Evolutionary conservation across 2,888 invertebrate species (phyloP).

Genomic region (Nomada fucata): DNA sequence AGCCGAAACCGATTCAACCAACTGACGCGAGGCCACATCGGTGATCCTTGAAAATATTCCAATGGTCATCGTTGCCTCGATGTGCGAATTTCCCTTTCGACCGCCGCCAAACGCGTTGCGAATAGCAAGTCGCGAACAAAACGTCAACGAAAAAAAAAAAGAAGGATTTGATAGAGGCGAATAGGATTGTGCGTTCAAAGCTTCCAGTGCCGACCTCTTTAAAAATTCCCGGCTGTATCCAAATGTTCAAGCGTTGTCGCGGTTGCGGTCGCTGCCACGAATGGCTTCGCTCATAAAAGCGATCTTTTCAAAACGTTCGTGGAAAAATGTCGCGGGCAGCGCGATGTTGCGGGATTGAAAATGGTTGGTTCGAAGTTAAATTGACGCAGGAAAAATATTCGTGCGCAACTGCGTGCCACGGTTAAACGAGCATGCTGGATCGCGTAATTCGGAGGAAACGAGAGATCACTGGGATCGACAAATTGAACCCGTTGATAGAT

Average conservation of each 20-base stretch:
- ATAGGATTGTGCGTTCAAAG: conserved; percentile 25
- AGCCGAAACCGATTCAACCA: not conserved
- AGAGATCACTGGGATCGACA: conserved; percentile 55
- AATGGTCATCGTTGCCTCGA: conserved; percentile 20
- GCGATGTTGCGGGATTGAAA: conserved; percentile 1
- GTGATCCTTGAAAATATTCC: not conserved
- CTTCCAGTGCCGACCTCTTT: conserved; percentile 45
- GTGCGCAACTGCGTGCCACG: conserved; percentile 47
- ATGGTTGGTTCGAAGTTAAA: conserved; percentile 47
- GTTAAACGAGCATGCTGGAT: conserved; percentile 58
- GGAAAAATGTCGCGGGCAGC: not conserved
- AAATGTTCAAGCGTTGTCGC: conserved; percentile 54
- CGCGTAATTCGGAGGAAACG: conserved; percentile 39
- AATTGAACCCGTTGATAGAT: conserved; percentile 59
- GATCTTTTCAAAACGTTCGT: conserved; percentile 45
- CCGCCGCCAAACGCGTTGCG: not conserved
- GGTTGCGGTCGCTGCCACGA: conserved; percentile 58
- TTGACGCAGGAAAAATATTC: conserved; percentile 60
- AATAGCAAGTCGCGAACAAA: not conserved
- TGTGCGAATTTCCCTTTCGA: conserved; percentile 40
- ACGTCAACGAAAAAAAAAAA: not conserved
- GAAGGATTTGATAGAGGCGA: not conserved
- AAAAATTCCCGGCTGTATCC: conserved; percentile 47
- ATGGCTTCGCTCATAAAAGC: conserved; percentile 56
- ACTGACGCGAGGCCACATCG: not conserved